Base-by-base conservation (phyloP, 2,888 invertebrate genomes). In the Xiphydria camelus region DNA sequence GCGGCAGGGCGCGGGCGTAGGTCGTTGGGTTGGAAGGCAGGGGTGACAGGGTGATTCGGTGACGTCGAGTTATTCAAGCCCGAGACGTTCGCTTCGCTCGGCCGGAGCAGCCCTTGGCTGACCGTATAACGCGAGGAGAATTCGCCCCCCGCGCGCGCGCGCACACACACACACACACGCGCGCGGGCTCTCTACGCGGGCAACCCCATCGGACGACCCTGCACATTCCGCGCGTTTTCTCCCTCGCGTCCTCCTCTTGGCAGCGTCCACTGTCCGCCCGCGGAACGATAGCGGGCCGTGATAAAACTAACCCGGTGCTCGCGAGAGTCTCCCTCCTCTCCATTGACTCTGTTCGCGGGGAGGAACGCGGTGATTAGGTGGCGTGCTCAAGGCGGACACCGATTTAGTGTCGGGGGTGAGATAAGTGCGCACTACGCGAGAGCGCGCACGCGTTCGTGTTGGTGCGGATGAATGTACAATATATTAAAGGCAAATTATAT, bases 211-310 rank as follows among this genome's bases (percentile, higher is more conserved):
- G n/a, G n/a, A n/a, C n/a, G n/a, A n/a, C n/a, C n/a, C n/a, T n/a
- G n/a, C n/a, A 55, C 64, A 68, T 68, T 68, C 68, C 66, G 49
- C 46, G 64, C 65, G 64, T 64, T 63, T 63, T 57, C 61, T 29
- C 29, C 29, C 5, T 0, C 1, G 5, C 10, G 14, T 7, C 10
- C 29, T 2, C 5, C 12, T 14, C 12, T n/a, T 14, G 29, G 12
- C 55, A 45, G 47, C 46, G 54, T 57, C 47, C 29, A 29, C 12
- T 56, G 63, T 65, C 65, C 59, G 59, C 57, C 61, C 35, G 45
- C 48, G 51, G 44, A 46, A 48, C 41, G 55, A 57, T 55, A 52
- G 54, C 46, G 57, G 54, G 53, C 55, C 53, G 45, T 52, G 58
- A 58, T 64, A 57, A 57, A 65, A 66, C 57, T 56, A 59, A 64